Percentiles rank a stretch among this genome's conserved stretches.
These are phyloP conservation scores for Hylaea fasciaria DNA, from an alignment of 2,888 invertebrate species.

Conservation along the genomic window DNA sequence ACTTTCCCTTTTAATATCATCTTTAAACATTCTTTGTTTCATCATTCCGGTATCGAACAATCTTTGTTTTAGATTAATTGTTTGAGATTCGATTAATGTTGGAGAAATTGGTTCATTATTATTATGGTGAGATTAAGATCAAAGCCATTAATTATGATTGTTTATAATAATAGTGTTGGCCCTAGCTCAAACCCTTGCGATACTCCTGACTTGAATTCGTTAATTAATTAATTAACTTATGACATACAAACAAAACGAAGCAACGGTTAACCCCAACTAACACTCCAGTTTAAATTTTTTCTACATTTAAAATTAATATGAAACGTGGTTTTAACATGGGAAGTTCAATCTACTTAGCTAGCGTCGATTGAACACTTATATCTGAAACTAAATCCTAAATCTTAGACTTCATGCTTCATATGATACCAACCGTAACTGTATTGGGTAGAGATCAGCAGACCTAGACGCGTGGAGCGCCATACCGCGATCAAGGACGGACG, in stretches of 20 bases:
- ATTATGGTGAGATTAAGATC: not conserved
- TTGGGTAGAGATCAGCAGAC: not conserved
- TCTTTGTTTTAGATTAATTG: constrained; percentile 35
- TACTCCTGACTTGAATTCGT: not conserved
- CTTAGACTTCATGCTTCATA: no score
- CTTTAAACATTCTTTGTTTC: constrained; percentile 44
- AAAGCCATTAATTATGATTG: no score
- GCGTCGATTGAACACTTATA: no score
- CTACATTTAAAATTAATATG: no score
- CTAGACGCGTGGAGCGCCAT: constrained; percentile 15
- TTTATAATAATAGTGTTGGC: no score
- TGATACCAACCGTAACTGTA: not conserved
- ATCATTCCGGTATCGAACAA: constrained; percentile 33
- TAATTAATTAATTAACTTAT: no score
- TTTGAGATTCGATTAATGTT: constrained; percentile 33
- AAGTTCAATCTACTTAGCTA: no score
- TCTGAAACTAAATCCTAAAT: no score
- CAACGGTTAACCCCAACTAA: no score
- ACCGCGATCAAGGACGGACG: constrained; percentile 34
- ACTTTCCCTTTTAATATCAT: constrained; percentile 57
- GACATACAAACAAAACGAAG: no score
- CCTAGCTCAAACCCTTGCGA: not conserved
- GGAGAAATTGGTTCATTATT: constrained; percentile 24
- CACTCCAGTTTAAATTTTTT: no score
- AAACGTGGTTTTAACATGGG: no score